Evolutionary conservation across 2,888 invertebrate genomes (phyloP), one percentile per base, ranked within the genome.

Genomic region (Dione vanillae): DNA sequence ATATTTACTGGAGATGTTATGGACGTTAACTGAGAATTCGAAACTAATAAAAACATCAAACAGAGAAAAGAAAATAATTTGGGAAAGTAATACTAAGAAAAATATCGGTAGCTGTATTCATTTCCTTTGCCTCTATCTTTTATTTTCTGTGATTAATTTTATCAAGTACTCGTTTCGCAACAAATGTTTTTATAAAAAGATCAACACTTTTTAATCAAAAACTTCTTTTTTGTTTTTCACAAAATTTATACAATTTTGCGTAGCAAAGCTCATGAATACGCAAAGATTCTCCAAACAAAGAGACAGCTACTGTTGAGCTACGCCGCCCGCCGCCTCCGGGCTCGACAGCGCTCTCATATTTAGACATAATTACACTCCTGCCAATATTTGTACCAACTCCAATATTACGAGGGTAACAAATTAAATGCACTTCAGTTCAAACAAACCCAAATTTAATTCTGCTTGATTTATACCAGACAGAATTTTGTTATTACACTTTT

Each of bases 351-450:
- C 69, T 69, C 70, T 72, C 67, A 69, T 58, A 69, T 68, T 67
- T 69, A 62, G 66, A 69, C 14, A 58, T 74, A 72, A 74, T 76
- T 75, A 69, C 45, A 64, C 71, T 69, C 51, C 64, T 69, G 69
- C 45, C 66, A 72, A 70, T 72, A 73, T 75, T 69, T 69, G 67
- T 72, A 69, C 70, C 62, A 35, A 49, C 67, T 72, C 59, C 74
- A 73, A 73, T 75, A 72, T 76, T 69, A 35, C 74, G 54, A 65
- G 71, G 75, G 71, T 65, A 73, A 67, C 72, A 79, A 81, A 80
- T 80, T 78, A 79, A 82, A 78, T 75, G 75, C 77, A 78, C 78
- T 71, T 71, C 70, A 67, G 27, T 80, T 78, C 78, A 81, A 81
- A 80, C 78, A 76, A 77, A 72, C 67, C 71, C 73, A 71, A 71